These are phyloP conservation scores for Leucophenga montana DNA, from an alignment of 2,888 invertebrate species.

Conservation along the genomic window DNA sequence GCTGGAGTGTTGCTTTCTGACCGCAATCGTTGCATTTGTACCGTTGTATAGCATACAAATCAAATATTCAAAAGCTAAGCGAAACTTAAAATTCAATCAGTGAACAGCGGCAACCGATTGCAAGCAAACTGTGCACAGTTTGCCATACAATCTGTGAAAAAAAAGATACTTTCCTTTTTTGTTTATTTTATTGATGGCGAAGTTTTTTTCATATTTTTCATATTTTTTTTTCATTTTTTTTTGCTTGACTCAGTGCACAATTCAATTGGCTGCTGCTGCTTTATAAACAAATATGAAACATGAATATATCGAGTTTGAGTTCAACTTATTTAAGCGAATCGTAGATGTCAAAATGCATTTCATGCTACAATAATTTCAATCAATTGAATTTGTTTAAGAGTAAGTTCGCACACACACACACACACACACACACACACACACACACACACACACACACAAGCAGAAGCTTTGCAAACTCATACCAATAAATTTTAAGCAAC, in stretches of 20 bases:
- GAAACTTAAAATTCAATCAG: neutral
- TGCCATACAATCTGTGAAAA: too few species aligned
- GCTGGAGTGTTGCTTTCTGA: slow-evolving; percentile 29
- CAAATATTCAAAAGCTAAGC: slow-evolving; percentile 61
- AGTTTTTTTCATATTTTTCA: too few species aligned
- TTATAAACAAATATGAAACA: slow-evolving; percentile 4
- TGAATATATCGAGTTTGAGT: slow-evolving; percentile 16
- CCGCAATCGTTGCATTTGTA: slow-evolving; percentile 58
- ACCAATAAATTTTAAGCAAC: too few species aligned
- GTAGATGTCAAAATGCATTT: slow-evolving; percentile 38
- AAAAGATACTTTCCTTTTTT: too few species aligned
- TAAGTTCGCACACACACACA: slow-evolving; percentile 27
- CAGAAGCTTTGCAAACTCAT: slow-evolving; percentile 38
- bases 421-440: neutral
- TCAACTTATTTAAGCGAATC: slow-evolving; percentile 7
- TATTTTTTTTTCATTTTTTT: too few species aligned
- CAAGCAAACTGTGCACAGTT: too few species aligned
- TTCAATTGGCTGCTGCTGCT: neutral
- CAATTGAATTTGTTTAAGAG: slow-evolving; percentile 41
- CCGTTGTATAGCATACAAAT: slow-evolving; percentile 61
- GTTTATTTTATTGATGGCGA: too few species aligned
- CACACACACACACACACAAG: neutral
- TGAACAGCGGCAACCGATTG: too few species aligned
- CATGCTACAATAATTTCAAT: slow-evolving; percentile 47
- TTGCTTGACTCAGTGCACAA: too few species aligned